phyloP scores from a whole-genome alignment of 2,797 vertebrate species.

The Mormyrus hasselquistii region DNA sequence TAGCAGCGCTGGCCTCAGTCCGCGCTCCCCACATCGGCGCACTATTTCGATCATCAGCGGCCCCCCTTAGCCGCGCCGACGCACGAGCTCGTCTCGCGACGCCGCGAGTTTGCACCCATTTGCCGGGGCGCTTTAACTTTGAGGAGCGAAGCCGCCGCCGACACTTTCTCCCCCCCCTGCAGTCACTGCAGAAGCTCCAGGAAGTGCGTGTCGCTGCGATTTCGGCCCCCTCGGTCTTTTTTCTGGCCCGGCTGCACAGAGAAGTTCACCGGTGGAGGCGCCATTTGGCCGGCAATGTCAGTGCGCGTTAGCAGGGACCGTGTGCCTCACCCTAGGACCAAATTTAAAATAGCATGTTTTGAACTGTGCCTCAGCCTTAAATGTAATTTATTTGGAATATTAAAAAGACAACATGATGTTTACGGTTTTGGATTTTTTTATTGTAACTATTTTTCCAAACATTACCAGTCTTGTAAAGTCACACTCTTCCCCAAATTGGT shows the following conservation, averaged over 20 bases:
- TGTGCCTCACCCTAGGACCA: neutral
- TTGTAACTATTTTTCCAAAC: neutral
- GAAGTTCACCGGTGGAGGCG: conserved; percentile 10
- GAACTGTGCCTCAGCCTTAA: neutral
- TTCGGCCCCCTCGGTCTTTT: conserved; percentile 32
- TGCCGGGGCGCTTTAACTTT: conserved; percentile 49
- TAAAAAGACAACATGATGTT: no score
- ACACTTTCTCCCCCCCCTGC: conserved; percentile 25
- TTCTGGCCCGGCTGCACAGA: neutral
- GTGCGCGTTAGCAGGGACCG: no score
- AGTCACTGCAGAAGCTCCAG: conserved; percentile 47
- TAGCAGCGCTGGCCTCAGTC: conserved; percentile 51
- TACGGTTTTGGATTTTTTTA: neutral
- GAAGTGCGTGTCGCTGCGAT: conserved; percentile 49
- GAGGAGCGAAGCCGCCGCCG: neutral
- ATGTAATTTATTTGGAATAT: neutral
- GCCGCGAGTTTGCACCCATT: conserved; percentile 32
- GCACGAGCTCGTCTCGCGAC: conserved; percentile 37
- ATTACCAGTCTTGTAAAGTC: neutral
- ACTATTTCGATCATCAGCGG: conserved; percentile 46
- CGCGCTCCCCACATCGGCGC: conserved; percentile 44
- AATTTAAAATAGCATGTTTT: neutral
- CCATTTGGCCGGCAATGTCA: neutral
- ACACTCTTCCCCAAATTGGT: neutral
- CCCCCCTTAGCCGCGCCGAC: conserved; percentile 24